Base-by-base conservation (phyloP, 1,140 invertebrate genomes). In the Ctenoplectra terminalis region DNA sequence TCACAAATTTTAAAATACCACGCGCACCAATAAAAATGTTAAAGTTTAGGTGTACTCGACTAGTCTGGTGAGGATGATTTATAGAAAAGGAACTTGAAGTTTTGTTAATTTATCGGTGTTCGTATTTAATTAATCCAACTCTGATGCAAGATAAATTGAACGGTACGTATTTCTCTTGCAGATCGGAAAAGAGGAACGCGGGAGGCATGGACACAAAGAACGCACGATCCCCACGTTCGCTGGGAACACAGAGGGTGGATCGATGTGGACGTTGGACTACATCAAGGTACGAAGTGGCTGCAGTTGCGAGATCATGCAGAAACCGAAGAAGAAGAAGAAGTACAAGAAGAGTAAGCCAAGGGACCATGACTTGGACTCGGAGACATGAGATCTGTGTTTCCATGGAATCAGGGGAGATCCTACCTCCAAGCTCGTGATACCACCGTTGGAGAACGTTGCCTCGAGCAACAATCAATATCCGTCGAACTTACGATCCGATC, bases 231-330 rank as follows among this genome's bases (percentile, higher is more conserved):
- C 95, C 9, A 92, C 93, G 26, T 92, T 95, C 58, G 91, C 94
- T 0, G 94, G 93, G 4, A 92, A 90, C 8, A 89, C 81, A 26
- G 94, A 93, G 2, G 92, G 92, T 58, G 90, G 90, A 48, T 92
- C 92, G 13, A 89, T 91, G 29, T 97, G 96, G 96, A 95, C 95
- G 71, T 94, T 98, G 90, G 97, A 98, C 92, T 97, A 98, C 93
- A 97, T 98, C 82, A 94, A 94, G 86, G 95, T 98, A 58, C 95
- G 97, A 76, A 97, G 96, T 84, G 97, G 97, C 13, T 98, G 97
- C 93, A 95, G 96, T 83, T 98, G 97, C 92, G 96, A 97, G 91
- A 94, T 97, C 48, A 94, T 84, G 63, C 92, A 94, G 60, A 94
- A 94, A 88, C 90, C 91, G 43, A 94, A 92, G 86, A 93, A 92